Base-by-base conservation (phyloP, 2,888 invertebrate genomes). In the Drosophila limbata region DNA sequence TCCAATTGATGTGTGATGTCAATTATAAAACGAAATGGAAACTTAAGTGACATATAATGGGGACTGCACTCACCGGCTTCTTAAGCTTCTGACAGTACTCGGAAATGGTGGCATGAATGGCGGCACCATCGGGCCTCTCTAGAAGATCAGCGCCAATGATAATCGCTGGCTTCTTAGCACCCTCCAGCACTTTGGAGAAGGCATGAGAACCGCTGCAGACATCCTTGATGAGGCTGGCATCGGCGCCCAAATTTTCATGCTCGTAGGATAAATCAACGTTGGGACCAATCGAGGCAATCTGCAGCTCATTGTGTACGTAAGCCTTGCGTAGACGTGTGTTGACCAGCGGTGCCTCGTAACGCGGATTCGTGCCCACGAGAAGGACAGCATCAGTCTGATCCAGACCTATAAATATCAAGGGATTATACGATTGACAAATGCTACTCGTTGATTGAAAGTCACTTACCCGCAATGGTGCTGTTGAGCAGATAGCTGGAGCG, bases 271-370 rank as follows among this genome's bases (percentile, higher is more conserved):
- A 94, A 93, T 99, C 98, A 8, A 99, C 95, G 90, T 97, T 94
- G 0, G 98, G 96, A 10, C 99, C 99, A 84, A 99, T 94, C 39
- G 97, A 93, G 0, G 96, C 99, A 45, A 99, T 93, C 72, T 95
- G 94, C 17, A 97, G 94, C 91, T 99, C 98, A 92, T 97, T 97
- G 91, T 99, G 98, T n/a, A 99, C 94, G 93, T 96, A 99, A 67
- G 96, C 95, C 93, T 99, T 99, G 68, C 99, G 95, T 75, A 99
- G 95, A 85, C 99, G 95, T 0, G 99, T 96, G 93, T 99, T 99
- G 67, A 99, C 94, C 33, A 99, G 93, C 1, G 99, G 99, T 42
- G 99, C 99, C 93, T 99, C 99, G 92, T 97, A 98, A 56, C 99
- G 95, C 0, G 98, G 97, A 94, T 99, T 99, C 1, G 98, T 98